Evolutionary conservation across 2,113 vertebrate genomes (phyloP).

Genomic region (Chamaetylas fuelleborni): DNA sequence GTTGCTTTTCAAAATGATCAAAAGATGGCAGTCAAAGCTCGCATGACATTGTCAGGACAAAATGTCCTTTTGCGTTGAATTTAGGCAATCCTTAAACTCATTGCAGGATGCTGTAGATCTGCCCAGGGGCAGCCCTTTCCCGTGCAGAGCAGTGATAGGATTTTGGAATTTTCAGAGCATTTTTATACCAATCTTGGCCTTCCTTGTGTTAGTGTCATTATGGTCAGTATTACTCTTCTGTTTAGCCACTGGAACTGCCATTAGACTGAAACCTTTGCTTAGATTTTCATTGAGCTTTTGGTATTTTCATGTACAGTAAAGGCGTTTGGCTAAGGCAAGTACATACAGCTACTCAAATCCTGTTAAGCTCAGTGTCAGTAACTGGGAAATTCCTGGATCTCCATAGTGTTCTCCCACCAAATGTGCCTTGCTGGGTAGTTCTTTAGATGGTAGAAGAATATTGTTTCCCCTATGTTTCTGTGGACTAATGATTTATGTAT

Average conservation of each 20-base stretch:
- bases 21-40: constrained; percentile 69
- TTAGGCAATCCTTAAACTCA: not conserved
- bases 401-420: not conserved
- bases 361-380: not conserved
- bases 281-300: not conserved
- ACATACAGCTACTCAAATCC: not conserved
- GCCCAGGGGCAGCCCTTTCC: not conserved
- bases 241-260: not conserved
- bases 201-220: not conserved
- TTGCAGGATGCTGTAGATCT: not conserved
- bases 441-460: not conserved
- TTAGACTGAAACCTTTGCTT: not conserved
- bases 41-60: not conserved
- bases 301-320: not conserved
- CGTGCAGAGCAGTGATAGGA: fast-evolving
- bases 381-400: constrained; percentile 29
- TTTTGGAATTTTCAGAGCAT: not conserved
- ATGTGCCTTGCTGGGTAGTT: not conserved
- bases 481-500: not conserved
- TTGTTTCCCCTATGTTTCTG: not conserved
- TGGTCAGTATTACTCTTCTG: not conserved
- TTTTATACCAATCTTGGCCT: not conserved
- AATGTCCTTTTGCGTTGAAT: not conserved
- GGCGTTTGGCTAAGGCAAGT: not conserved
- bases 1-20: not conserved